A percentile compares a stretch with the other conserved stretches of the same genome.
Conservation (phyloP, 2,797 vertebrate species). For the Gallinago stenura region DNA sequence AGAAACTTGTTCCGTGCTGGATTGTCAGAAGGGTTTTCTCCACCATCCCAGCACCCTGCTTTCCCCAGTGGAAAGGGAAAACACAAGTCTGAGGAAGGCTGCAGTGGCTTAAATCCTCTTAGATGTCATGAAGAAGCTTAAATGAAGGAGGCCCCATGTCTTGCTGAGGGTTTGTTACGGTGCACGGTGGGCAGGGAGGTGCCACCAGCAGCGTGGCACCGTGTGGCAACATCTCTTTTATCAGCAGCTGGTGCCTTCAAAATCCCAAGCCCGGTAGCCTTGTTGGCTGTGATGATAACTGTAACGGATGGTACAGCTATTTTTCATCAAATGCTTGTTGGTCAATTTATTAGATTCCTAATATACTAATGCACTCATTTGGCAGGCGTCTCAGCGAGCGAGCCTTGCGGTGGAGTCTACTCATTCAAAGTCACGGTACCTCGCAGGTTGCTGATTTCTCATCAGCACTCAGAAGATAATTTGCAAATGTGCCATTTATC, state of each 20-base stretch:
- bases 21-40: background rate
- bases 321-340: slow-evolving; percentile 78
- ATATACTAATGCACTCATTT: slow-evolving; percentile 76
- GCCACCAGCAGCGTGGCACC: background rate
- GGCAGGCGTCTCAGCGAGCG: slow-evolving; percentile 46
- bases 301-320: slow-evolving; percentile 64
- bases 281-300: slow-evolving; percentile 63
- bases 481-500: slow-evolving; percentile 75
- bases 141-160: background rate
- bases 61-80: background rate
- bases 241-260: slow-evolving; percentile 51
- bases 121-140: background rate
- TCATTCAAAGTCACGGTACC: slow-evolving; percentile 70
- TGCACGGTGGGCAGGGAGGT: background rate
- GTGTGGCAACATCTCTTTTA: background rate
- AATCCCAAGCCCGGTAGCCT: slow-evolving; percentile 36
- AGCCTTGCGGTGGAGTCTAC: slow-evolving; percentile 29
- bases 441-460: slow-evolving; percentile 72
- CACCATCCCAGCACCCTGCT: background rate
- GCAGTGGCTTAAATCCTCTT: background rate
- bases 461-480: slow-evolving; percentile 72
- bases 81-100: background rate
- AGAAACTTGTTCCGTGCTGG: background rate
- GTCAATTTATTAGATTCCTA: slow-evolving; percentile 74
- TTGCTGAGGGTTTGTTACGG: background rate